Evolutionary conservation across 2,113 vertebrate genomes (phyloP).

Genomic region (Pseudorasbora parva): DNA sequence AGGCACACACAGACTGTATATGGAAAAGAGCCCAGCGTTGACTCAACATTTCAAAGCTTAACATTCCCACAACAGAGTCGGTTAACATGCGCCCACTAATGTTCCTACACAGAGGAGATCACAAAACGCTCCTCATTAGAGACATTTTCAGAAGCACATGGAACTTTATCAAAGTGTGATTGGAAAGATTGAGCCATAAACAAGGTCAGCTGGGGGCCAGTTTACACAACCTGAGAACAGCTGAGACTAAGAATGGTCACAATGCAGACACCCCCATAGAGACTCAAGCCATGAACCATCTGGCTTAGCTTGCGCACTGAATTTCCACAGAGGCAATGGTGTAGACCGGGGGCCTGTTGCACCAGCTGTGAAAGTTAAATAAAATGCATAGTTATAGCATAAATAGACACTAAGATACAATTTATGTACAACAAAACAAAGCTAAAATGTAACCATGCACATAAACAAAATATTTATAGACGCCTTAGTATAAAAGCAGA

Average conservation of each 20-base stretch:
- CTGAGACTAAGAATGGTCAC: conserved; percentile 47
- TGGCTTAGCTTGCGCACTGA: conserved; percentile 36
- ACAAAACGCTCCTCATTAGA: conserved; percentile 23
- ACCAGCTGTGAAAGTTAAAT: background rate
- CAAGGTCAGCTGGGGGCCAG: background rate
- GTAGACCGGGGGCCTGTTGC: background rate
- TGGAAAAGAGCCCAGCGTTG: conserved; percentile 40
- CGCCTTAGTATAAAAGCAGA: background rate
- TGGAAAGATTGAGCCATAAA: background rate
- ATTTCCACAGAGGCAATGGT: conserved; percentile 42
- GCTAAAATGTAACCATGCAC: background rate
- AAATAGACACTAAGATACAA: background rate
- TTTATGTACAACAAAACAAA: background rate
- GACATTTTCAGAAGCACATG: background rate
- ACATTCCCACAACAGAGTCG: conserved; percentile 53
- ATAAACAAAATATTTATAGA: background rate
- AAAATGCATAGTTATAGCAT: background rate
- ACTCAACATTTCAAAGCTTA: conserved; percentile 61
- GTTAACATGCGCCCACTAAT: conserved; percentile 27
- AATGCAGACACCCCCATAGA: conserved; percentile 37
- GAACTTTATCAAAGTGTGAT: conserved; percentile 1
- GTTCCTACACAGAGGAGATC: conserved; percentile 30
- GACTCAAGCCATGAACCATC: conserved; percentile 11
- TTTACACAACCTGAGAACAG: conserved; percentile 13
- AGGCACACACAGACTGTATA: conserved; percentile 43